Percentiles rank a stretch among this genome's conserved stretches.
Conservation (phyloP, 2,797 vertebrate species). For the Aldrovandia affinis region DNA sequence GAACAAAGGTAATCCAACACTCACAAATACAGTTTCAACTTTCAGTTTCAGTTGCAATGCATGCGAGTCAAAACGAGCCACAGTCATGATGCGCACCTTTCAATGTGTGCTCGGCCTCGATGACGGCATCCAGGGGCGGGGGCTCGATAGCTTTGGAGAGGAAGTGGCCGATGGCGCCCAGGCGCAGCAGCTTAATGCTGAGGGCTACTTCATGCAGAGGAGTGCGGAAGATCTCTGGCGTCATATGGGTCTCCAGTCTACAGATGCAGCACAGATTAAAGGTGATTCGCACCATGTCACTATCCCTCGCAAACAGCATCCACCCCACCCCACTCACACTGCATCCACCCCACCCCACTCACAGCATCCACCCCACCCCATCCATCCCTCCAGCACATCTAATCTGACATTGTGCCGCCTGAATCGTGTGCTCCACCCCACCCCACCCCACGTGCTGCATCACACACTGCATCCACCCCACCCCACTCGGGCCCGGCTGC, state of each 20-base stretch:
- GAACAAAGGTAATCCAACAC: neutral
- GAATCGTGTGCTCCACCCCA: no score
- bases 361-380: no score
- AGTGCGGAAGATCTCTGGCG: slow-evolving; percentile 93
- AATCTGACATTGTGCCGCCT: no score
- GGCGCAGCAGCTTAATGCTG: slow-evolving; percentile 90
- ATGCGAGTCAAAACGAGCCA: neutral
- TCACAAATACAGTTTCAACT: neutral
- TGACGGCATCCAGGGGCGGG: slow-evolving; percentile 91
- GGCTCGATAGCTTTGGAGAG: slow-evolving; percentile 95
- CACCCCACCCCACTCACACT: no score
- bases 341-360: no score
- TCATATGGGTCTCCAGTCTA: slow-evolving; percentile 93
- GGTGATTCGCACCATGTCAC: neutral
- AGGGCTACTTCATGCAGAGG: slow-evolving; percentile 91
- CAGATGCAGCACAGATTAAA: neutral
- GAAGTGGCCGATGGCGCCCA: slow-evolving; percentile 91
- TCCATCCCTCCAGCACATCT: no score
- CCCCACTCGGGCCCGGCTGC: slow-evolving; percentile 88
- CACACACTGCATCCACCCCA: no score
- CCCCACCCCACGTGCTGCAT: no score
- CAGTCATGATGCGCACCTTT: slow-evolving; percentile 70
- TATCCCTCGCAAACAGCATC: no score
- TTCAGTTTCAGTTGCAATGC: neutral
- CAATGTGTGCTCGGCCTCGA: slow-evolving; percentile 92